Base-by-base conservation (phyloP, 2,113 vertebrate species). In the Callocephalon fimbriatum region DNA sequence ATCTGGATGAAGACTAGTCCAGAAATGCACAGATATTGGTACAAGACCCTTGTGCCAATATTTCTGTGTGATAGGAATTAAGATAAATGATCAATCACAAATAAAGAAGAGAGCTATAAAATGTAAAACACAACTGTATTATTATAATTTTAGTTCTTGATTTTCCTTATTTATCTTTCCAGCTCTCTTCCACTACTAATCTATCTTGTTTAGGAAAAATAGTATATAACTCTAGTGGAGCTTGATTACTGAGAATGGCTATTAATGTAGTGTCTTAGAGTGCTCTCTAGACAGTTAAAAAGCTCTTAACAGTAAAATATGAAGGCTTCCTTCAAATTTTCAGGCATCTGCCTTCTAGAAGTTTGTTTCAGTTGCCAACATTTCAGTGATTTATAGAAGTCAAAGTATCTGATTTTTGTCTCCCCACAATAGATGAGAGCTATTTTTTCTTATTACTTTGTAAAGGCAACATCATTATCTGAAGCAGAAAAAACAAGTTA, bases 381-480 rank as follows among this genome's bases (percentile, higher is more conserved):
- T 88, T 94, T 95, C 88, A 91, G 81, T 95, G 95, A 96, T 94
- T 97, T 96, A 97, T 32, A 75, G 93, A 92, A 96, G 82, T 56
- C 86, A 89, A 95, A 95, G 54, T 76, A 95, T 93, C 94, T 97
- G 94, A 96, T 97, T 97, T 95, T 98, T 95, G 90, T 88, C 88
- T 93, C 83, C 47, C 93, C 91, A 83, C 93, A 95, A 94, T 65
- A 94, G 94, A 96, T 51, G 79, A 71, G 77, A 86, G 65, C 50
- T 95, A 91, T 38, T 95, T 93, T 93, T 95, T 63, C 68, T 76
- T 85, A 88, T 90, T 93, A 95, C 88, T 96, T 93, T 67, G 71
- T 67, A 76, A 96, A 90, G 73, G 86, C 92, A 90, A 92, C 32
- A 31, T 95, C 88, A 95, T 93, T 95, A 81, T 86, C 85, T 82